Evolutionary conservation across 2,113 vertebrate species (phyloP), one percentile per base, ranked within the genome.

Genomic region (Empidonax alnorum): DNA sequence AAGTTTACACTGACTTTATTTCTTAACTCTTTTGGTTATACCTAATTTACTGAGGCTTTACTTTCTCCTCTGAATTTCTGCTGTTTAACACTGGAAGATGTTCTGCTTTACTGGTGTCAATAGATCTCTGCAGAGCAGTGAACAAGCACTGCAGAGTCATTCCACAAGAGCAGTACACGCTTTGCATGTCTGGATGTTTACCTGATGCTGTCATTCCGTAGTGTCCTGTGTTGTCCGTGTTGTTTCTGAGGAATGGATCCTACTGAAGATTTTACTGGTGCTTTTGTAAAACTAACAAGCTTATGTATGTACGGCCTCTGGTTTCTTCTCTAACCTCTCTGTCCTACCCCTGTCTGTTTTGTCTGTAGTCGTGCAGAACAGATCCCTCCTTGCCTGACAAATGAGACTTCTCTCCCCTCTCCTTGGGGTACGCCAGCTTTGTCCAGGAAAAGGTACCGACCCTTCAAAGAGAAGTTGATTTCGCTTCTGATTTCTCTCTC

Each of bases 381-480:
- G 98, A 98, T 99, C 82, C 99, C 99, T 98, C 99, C 99, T 98
- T 99, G 99, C 98, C 98, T 99, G 98, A 99, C 99, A 98, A 99
- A 99, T 91, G 99, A 99, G 98, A 99, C 99, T 98, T 99, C 99
- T 96, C 99, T 99, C 96, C 99, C 99, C 98, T 99, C 99, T 97
- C 99, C 99, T 49, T 99, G 99, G 99, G 99, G 99, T 90, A 99
- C 99, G n/a, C 99, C 99, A 97, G 99, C 99, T 94, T 98, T 99
- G 98, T 97, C 99, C 98, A 99, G 99, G 98, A 99, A 99, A 99
- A 99, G 99, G 99, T 99, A 99, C 98, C 96, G 97, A 97, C 89
- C 97, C 97, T 95, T 89, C 93, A 91, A 94, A 95, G 79, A 97
- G 94, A 97, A 97, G 85, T 85, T 94, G 39, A 37, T 91, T 75